Evolutionary conservation across 2,888 invertebrate species (phyloP), one percentile per base, ranked within the genome.

Genomic region (Cosmia trapezina): DNA sequence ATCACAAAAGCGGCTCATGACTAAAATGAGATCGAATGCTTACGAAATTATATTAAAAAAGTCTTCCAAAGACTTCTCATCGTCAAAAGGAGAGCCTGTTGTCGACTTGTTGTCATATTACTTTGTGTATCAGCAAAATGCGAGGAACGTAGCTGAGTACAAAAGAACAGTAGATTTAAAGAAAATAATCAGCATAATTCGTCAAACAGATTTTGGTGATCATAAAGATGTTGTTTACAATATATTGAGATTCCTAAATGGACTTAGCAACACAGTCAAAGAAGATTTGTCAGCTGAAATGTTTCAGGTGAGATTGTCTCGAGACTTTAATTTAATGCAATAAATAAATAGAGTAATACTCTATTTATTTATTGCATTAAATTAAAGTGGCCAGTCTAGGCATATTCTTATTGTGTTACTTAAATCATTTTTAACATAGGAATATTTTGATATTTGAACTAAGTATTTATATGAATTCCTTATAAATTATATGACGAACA

Each of bases 11-110:
- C 80, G 83, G 19, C 87, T 95, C 9, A 85, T 89, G 28, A 84
- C 87, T 8, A 94, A 93, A 89, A 94, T 96, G 94, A 90, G 95
- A 73, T 93, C 95, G 6, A 87, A 89, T 69, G 90, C 94, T 0
- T 96, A 93, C 73, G 96, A 95, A 85, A 93, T 96, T 37, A 93
- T 96, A 77, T 86, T 96, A 51, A 95, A 94, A 81, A 95, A 94
- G 84, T 89, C 93, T 14, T 63, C 86, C 1, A 86, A 89, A 79
- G 91, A 91, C 54, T 78, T 93, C 49, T 86, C 91, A 3, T 80
- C 78, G 3, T 76, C 79, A 9, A 87, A 85, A 53, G 89, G 89
- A 53, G 94, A 95, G 71, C 96, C 96, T 0, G 87, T 94, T 22
- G 86, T 90, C 19, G 95, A 95, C 69, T 86, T 96, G 70, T 81